Base-by-base conservation (phyloP, 2,113 vertebrate species). In the Scopus umbretta region DNA sequence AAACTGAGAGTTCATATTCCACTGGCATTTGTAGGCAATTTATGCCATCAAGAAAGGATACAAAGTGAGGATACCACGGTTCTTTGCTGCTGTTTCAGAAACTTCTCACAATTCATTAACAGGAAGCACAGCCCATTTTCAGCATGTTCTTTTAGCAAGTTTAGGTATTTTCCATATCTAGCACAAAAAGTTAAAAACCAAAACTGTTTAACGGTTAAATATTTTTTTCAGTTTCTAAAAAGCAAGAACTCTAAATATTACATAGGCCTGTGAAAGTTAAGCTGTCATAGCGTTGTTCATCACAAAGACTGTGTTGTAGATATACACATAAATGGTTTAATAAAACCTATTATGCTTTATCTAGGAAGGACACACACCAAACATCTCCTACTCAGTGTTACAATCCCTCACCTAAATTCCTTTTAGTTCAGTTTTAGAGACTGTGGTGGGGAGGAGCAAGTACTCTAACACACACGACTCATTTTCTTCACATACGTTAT, bases 81-180 rank as follows among this genome's bases (percentile, higher is more conserved):
- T 32, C 93, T 84, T 91, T 97, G 98, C 88, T 99, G 99, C 11
- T 98, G 97, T 79, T 98, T 98, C 88, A 99, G 96, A 92, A 99
- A 98, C 75, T 94, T 97, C 86, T 98, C 98, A 88, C 98, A 97
- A 65, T 98, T 98, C 90, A 97, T 98, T 92, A 99, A 95, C 12
- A 99, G 97, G 13, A 98, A 98, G 47, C 90, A 96, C 34, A 99
- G 92, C 13, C 97, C 98, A 45, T 96, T 93, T 83, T 96, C 98
- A 11, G 98, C 97, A 55, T 97, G 96, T 34, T 98, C 98, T 65
- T 97, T 95, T 29, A 99, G 93, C 9, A 99, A 92, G 73, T 96
- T 97, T 29, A 99, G 98, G 59, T 97, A 96, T 74, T 97, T 97
- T 63, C 99, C 99, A 29, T 99, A 99, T 70, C 99, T 99, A 94